phyloP scores from a whole-genome alignment of 2,888 invertebrate genomes.

The Mystacides longicornis region DNA sequence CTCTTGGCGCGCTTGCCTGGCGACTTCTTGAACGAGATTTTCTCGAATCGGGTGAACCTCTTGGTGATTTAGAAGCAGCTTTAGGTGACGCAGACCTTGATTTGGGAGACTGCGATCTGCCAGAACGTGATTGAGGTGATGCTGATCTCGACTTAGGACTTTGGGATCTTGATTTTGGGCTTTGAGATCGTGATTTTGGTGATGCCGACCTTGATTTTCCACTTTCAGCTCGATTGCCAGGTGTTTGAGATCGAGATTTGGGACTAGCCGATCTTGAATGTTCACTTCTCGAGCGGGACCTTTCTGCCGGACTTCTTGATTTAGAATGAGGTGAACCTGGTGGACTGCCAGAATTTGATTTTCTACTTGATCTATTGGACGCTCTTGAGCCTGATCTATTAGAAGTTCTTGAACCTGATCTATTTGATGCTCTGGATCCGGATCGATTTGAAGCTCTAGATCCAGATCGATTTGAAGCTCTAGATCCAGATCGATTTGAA shows the following conservation, averaged over 20 bases:
- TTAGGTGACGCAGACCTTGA: conserved; percentile 24
- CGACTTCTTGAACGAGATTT: conserved; percentile 39
- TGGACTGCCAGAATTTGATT: conserved; percentile 24
- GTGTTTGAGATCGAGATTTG: conserved; percentile 33
- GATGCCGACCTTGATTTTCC: conserved; percentile 35
- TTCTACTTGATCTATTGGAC: conserved; percentile 22
- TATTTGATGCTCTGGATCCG: conserved; percentile 41
- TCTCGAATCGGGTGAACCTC: conserved; percentile 29
- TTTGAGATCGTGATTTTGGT: conserved; percentile 33
- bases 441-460: conserved; percentile 28
- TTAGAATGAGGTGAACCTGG: conserved; percentile 29
- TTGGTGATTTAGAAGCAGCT: conserved; percentile 26
- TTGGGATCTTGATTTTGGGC: conserved; percentile 23
- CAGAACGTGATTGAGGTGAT: background rate
- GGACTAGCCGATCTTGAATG: conserved; percentile 31
- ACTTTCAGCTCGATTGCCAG: conserved; percentile 28
- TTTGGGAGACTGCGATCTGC: conserved; percentile 23
- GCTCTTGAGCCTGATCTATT: conserved; percentile 30
- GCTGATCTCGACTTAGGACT: conserved; percentile 13
- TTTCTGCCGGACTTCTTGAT: conserved; percentile 30
- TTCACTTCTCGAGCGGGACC: conserved; percentile 25
- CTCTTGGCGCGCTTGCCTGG: conserved; percentile 29
- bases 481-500: conserved; percentile 24
- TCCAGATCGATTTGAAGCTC: conserved; percentile 31
- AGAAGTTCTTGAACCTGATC: conserved; percentile 42